A percentile compares a stretch with the other conserved stretches of the same genome.
Conservation (phyloP, 2,888 invertebrate species). For the Drosophila hamatofila region DNA sequence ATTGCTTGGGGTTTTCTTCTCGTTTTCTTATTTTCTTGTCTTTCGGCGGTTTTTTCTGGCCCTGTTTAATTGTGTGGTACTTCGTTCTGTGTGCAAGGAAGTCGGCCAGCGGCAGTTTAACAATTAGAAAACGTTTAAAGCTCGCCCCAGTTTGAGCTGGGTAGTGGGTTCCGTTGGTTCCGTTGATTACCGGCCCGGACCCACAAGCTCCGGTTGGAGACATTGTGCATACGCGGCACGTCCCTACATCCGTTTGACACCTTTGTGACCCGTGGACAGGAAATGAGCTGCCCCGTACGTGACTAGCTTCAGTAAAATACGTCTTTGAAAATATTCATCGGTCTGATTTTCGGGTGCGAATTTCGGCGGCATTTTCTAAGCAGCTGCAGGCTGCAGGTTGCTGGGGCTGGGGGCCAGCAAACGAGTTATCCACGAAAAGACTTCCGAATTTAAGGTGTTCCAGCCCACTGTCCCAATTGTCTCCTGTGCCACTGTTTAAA, state of each 20-base stretch:
- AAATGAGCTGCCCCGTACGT: constrained; percentile 80
- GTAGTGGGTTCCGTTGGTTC: constrained; percentile 48
- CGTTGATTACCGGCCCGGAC: constrained; percentile 41
- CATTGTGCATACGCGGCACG: constrained; percentile 77
- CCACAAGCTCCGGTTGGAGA: constrained; percentile 35
- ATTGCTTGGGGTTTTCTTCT: constrained; percentile 16
- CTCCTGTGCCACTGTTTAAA: constrained; percentile 57
- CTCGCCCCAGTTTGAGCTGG: constrained; percentile 43
- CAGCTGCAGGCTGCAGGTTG: constrained; percentile 11
- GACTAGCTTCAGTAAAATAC: constrained; percentile 64
- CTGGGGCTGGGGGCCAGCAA: neutral
- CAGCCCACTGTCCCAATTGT: constrained; percentile 13
- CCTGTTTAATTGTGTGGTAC: constrained; percentile 69
- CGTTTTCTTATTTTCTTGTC: constrained; percentile 24
- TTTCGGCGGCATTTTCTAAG: constrained; percentile 40
- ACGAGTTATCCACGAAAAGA: constrained; percentile 36
- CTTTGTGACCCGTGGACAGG: constrained; percentile 74
- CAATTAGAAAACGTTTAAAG: constrained; percentile 82
- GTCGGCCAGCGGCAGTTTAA: constrained; percentile 67
- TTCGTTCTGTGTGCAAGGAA: constrained; percentile 24
- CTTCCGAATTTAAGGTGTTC: constrained; percentile 32
- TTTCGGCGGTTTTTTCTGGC: constrained; percentile 50
- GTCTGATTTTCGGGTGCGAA: constrained; percentile 38
- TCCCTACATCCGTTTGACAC: constrained; percentile 79
- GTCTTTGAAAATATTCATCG: constrained; percentile 44